phyloP scores from a whole-genome alignment of 2,888 invertebrate species.

The Cancer borealis region DNA sequence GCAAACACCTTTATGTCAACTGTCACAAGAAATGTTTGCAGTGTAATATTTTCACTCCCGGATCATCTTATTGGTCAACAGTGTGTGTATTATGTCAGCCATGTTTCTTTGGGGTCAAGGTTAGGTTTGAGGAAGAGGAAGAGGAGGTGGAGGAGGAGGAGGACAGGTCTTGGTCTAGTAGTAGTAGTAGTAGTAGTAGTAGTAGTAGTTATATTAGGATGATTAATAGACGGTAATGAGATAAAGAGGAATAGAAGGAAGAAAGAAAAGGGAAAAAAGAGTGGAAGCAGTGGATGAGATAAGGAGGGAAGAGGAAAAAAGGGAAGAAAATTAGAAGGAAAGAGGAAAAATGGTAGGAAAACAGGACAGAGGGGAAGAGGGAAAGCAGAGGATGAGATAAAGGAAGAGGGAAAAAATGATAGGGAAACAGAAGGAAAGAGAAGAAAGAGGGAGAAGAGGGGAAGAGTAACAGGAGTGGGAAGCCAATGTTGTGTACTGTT shows the following conservation, averaged over 20 bases:
- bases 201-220: too few species aligned
- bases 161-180: too few species aligned
- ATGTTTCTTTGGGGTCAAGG: too few species aligned
- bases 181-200: too few species aligned
- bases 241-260: neutral
- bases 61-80: too few species aligned
- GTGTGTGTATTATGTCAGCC: too few species aligned
- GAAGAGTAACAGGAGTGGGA: neutral
- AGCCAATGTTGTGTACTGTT: neutral
- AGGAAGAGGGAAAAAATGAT: neutral
- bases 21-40: too few species aligned
- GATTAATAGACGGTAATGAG: too few species aligned
- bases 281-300: neutral
- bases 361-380: neutral
- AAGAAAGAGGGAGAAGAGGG: neutral
- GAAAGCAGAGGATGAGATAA: neutral
- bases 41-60: neutral
- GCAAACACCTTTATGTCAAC: too few species aligned
- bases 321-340: neutral
- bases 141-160: too few species aligned
- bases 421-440: neutral
- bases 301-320: neutral
- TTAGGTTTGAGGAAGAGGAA: too few species aligned
- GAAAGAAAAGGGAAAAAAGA: neutral
- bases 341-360: neutral